These are phyloP conservation scores for Chrysemys picta DNA, from an alignment of 2,113 vertebrate species.

Conservation along the genomic window DNA sequence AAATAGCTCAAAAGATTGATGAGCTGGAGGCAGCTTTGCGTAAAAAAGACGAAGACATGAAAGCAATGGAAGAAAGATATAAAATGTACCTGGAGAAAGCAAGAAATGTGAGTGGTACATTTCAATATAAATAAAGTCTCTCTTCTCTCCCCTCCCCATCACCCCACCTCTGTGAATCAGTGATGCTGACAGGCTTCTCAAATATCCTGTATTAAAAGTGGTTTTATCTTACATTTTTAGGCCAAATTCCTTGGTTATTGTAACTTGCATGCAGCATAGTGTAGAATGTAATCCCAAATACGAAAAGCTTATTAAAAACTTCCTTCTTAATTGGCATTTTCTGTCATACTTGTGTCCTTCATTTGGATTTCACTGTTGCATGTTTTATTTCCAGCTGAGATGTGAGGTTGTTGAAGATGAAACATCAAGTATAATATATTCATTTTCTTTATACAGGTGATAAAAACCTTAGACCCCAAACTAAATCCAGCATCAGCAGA, in stretches of 20 bases:
- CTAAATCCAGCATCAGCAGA: conserved; percentile 96
- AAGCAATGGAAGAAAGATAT: conserved; percentile 97
- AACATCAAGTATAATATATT: background rate
- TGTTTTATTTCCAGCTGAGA: background rate
- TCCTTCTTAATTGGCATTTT: background rate
- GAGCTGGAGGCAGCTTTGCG: conserved; percentile 93
- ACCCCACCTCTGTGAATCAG: background rate
- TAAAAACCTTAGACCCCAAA: conserved; percentile 95
- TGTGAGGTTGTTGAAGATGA: background rate
- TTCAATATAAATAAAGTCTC: background rate
- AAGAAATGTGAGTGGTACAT: conserved; percentile 87
- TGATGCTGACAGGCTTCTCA: background rate
- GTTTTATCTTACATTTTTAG: background rate
- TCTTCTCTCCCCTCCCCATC: background rate
- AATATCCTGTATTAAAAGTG: background rate
- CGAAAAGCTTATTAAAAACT: background rate
- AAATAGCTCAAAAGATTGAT: conserved; percentile 88
- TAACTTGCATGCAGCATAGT: background rate
- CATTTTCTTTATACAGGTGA: conserved; percentile 85
- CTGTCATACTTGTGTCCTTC: background rate
- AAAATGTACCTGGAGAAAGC: conserved; percentile 99
- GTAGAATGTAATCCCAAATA: background rate
- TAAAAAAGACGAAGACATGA: conserved; percentile 99
- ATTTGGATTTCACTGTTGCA: background rate
- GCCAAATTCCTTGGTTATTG: background rate